Conservation (phyloP, 2,113 vertebrate species). For the Syrmaticus mikado region DNA sequence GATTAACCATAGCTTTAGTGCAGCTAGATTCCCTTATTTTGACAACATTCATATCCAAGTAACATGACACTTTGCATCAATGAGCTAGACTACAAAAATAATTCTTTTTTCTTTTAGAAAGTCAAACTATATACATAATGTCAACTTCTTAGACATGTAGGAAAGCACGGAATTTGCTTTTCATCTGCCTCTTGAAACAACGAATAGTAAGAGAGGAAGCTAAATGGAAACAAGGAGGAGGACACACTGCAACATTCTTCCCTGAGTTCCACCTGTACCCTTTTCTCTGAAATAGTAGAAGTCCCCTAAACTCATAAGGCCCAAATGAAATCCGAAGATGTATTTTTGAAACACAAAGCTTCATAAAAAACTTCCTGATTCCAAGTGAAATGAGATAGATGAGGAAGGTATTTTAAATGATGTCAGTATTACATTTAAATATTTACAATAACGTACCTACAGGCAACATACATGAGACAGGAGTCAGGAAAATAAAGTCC, state of each 20-base stretch:
- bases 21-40: neutral
- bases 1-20: neutral
- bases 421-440: neutral
- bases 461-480: accelerated
- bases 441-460: neutral
- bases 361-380: neutral
- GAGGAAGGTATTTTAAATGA: neutral
- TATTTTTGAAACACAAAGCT: neutral
- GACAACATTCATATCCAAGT: accelerated
- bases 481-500: neutral
- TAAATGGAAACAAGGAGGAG: neutral
- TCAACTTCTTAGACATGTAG: accelerated
- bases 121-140: accelerated
- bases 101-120: neutral
- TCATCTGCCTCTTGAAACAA: neutral
- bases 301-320: neutral
- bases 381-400: neutral
- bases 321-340: neutral
- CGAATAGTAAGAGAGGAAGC: neutral
- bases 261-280: neutral
- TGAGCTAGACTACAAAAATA: neutral
- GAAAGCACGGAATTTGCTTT: neutral
- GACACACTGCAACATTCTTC: neutral
- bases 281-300: neutral
- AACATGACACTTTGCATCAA: neutral